Conservation (phyloP, 2,113 vertebrate genomes). For the Xiphias gladius region DNA sequence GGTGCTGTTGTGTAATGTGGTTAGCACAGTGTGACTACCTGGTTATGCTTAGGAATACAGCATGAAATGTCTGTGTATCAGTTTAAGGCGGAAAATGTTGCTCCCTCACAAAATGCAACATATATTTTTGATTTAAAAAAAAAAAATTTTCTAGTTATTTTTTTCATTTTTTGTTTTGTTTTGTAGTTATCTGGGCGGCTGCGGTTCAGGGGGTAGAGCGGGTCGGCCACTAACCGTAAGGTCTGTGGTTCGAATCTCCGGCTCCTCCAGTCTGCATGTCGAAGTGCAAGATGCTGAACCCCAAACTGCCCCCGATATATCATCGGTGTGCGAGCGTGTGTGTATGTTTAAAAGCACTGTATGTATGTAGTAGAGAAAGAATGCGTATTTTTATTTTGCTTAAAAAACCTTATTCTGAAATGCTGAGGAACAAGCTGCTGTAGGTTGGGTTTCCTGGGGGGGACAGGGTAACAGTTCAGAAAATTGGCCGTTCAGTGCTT, state of each 20-base stretch:
- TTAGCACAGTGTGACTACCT: constrained; percentile 60
- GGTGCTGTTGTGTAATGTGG: constrained; percentile 48
- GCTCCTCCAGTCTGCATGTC: no score
- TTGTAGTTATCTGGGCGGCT: no score
- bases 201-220: no score
- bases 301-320: no score
- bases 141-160: neutral
- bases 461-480: neutral
- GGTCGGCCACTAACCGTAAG: no score
- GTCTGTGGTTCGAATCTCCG: no score
- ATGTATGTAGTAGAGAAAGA: no score
- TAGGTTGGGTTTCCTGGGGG: neutral
- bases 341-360: no score
- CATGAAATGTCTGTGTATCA: constrained; percentile 1
- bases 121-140: no score
- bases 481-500: constrained; percentile 41
- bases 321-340: no score
- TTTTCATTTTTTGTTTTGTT: neutral
- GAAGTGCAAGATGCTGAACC: no score
- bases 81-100: constrained; percentile 3
- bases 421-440: neutral
- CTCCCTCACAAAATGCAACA: neutral
- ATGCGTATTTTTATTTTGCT: no score
- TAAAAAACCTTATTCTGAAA: neutral
- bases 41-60: constrained; percentile 27